Conservation (phyloP, 2,888 invertebrate species). For the Eristalinus sepulchralis region DNA sequence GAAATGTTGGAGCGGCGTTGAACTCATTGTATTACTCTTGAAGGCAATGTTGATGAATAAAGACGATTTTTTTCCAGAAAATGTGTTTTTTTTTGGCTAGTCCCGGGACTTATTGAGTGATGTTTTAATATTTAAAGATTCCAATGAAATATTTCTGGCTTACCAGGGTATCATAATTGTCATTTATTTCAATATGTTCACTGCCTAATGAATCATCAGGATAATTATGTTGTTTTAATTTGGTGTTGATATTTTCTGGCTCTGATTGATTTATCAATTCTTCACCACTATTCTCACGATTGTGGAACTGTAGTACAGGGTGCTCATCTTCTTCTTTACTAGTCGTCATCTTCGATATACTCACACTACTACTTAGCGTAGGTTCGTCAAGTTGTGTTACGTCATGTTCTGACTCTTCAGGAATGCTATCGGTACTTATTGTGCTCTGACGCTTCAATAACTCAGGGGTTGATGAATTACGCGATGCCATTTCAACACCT, state of each 20-base stretch:
- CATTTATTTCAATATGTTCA: slow-evolving; percentile 77
- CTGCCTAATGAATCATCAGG: slow-evolving; percentile 71
- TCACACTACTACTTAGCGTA: slow-evolving; percentile 64
- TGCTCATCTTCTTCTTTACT: slow-evolving; percentile 66
- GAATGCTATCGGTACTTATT: slow-evolving; percentile 78
- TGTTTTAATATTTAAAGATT: too few species aligned
- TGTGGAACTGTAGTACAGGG: slow-evolving; percentile 34
- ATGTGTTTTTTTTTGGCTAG: too few species aligned
- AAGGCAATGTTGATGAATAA: too few species aligned
- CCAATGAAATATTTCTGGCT: slow-evolving; percentile 35
- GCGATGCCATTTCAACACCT: slow-evolving; percentile 57
- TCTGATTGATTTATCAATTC: slow-evolving; percentile 43
- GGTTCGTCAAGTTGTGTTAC: slow-evolving; percentile 74
- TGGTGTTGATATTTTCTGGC: slow-evolving; percentile 50
- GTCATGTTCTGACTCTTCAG: slow-evolving; percentile 78
- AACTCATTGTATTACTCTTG: too few species aligned
- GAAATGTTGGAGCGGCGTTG: too few species aligned
- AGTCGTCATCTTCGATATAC: slow-evolving; percentile 64
- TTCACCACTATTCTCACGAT: slow-evolving; percentile 41
- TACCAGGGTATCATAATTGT: slow-evolving; percentile 77
- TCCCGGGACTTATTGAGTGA: too few species aligned
- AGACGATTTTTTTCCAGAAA: too few species aligned
- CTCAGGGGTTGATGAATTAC: slow-evolving; percentile 70
- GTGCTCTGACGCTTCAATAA: slow-evolving; percentile 77
- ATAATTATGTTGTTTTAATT: slow-evolving; percentile 39